Evolutionary conservation across 1,140 invertebrate genomes (phyloP).

Genomic region (Drosophila jambulina): DNA sequence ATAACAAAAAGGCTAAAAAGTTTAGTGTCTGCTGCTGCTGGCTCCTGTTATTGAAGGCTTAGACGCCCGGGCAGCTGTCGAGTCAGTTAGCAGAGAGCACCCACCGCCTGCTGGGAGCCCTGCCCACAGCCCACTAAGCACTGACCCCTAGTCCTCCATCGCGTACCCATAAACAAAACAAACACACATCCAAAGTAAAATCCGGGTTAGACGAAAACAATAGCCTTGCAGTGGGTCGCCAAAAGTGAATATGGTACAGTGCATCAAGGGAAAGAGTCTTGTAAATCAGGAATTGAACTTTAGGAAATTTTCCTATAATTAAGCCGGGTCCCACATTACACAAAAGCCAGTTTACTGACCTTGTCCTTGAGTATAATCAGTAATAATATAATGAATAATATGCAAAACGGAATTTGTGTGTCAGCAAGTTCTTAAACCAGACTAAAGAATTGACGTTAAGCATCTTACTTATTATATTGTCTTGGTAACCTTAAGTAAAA

Average conservation of each 20-base stretch:
- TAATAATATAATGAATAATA: background rate
- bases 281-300: background rate
- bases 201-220: conserved; percentile 72
- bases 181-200: conserved; percentile 41
- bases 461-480: background rate
- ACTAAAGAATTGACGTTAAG: background rate
- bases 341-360: background rate
- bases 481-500: background rate
- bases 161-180: conserved; percentile 47
- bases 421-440: background rate
- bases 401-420: background rate
- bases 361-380: background rate
- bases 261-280: conserved; percentile 14
- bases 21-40: conserved; percentile 51
- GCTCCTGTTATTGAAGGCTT: conserved; percentile 79
- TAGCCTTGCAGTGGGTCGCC: conserved; percentile 34
- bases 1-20: conserved; percentile 79
- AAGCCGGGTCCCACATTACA: too few species aligned
- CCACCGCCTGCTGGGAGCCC: conserved; percentile 24
- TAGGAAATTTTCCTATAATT: background rate
- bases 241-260: conserved; percentile 8
- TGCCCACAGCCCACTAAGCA: conserved; percentile 4
- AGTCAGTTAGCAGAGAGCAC: conserved; percentile 61
- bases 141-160: conserved; percentile 16
- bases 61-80: conserved; percentile 60